Conservation (phyloP, 1,140 invertebrate species). For the Rhagoletis zephyria region DNA sequence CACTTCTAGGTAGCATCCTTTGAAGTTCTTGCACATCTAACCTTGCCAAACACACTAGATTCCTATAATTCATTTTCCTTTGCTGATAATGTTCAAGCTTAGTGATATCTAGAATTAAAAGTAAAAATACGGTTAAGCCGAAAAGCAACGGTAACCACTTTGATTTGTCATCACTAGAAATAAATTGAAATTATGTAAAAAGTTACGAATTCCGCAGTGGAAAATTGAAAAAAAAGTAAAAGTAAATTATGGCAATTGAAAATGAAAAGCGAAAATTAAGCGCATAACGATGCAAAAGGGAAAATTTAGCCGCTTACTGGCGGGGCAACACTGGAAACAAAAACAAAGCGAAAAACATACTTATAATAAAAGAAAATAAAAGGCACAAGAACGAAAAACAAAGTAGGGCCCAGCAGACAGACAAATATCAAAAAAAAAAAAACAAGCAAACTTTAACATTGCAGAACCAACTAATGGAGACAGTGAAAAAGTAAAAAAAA, state of each 20-base stretch:
- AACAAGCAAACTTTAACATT: neutral
- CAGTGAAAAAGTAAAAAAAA: neutral
- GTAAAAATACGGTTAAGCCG: no score
- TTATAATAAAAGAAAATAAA: neutral
- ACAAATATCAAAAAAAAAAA: neutral
- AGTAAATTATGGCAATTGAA: slow-evolving; percentile 72
- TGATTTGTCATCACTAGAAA: no score
- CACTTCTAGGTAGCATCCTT: no score
- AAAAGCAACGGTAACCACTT: no score
- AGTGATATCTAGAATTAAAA: no score
- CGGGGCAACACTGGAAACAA: neutral
- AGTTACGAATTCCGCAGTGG: neutral
- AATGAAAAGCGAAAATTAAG: slow-evolving; percentile 73
- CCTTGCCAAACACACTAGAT: no score
- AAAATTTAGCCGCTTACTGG: slow-evolving; percentile 3
- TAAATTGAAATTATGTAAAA: slow-evolving; percentile 5
- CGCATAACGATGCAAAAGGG: slow-evolving; percentile 66
- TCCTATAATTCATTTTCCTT: no score
- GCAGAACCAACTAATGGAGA: neutral
- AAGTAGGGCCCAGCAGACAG: neutral
- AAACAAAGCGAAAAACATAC: neutral
- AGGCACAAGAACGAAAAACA: neutral
- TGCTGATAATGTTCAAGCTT: no score
- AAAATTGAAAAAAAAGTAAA: slow-evolving; percentile 38
- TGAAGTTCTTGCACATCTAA: no score